Conservation (phyloP, 2,797 vertebrate genomes). For the Neosalanx taihuensis region DNA sequence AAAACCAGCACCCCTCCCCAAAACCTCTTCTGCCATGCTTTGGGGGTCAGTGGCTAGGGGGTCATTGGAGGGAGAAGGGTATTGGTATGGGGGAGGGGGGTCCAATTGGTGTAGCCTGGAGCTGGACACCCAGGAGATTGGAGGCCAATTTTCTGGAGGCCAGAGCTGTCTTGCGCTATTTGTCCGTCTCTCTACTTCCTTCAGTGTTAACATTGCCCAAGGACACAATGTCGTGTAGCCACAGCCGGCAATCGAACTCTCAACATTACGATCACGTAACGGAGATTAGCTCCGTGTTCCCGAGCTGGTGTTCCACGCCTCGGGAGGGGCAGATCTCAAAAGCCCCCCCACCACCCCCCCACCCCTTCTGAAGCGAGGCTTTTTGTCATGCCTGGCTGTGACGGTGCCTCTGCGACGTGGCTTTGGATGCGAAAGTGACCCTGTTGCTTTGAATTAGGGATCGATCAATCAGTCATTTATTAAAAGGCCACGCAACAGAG, state of each 20-base stretch:
- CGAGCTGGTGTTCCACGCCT: conserved; percentile 9
- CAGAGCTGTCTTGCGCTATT: neutral
- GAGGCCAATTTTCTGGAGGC: too few relatives aligned
- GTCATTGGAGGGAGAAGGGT: conserved; percentile 54
- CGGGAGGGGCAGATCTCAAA: neutral
- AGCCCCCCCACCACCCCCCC: too few relatives aligned
- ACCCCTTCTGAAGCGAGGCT: too few relatives aligned
- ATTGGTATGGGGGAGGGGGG: too few relatives aligned
- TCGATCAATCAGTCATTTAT: too few relatives aligned
- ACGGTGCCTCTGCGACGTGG: neutral
- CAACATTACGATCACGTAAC: too few relatives aligned
- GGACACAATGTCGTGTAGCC: too few relatives aligned
- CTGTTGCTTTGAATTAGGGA: neutral
- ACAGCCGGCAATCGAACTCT: too few relatives aligned
- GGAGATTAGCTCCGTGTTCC: conserved; percentile 19
- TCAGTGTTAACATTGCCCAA: neutral
- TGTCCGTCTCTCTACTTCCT: neutral
- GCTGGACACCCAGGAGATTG: neutral
- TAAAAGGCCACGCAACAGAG: too few relatives aligned
- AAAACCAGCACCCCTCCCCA: conserved; percentile 16
- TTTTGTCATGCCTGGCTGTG: neutral
- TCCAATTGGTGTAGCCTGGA: conserved; percentile 15
- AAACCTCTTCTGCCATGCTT: conserved; percentile 46
- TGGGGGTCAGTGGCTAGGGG: conserved; percentile 60
- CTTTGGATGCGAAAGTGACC: neutral